These are phyloP conservation scores for Patiria pectinifera DNA, from an alignment of 53 echinoderm and acorn worm species.

Conservation along the genomic window DNA sequence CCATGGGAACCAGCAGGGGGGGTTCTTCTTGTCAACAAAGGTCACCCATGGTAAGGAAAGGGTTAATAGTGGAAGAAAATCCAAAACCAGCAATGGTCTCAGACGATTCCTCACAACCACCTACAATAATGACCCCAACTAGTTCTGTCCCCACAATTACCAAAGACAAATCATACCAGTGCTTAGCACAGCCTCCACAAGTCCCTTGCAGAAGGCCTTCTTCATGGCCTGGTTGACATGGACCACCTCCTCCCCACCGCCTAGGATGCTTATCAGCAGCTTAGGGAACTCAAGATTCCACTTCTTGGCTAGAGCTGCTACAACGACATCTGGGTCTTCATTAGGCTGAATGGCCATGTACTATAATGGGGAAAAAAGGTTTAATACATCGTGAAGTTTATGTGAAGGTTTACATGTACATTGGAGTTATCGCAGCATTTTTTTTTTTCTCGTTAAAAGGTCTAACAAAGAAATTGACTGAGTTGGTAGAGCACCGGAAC, in stretches of 20 bases:
- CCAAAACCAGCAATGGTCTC: too few relatives aligned
- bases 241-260: constrained; percentile 46
- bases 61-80: too few relatives aligned
- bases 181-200: constrained; percentile 54
- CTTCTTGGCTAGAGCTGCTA: constrained; percentile 35
- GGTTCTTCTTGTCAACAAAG: too few relatives aligned
- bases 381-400: too few relatives aligned
- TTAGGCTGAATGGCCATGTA: constrained; percentile 44
- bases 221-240: not conserved
- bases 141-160: too few relatives aligned
- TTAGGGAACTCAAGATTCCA: constrained; percentile 71
- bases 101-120: too few relatives aligned
- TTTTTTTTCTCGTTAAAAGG: too few relatives aligned
- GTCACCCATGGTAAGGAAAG: too few relatives aligned
- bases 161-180: constrained; percentile 17
- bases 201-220: constrained; percentile 43
- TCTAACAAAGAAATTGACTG: too few relatives aligned
- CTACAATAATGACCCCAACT: too few relatives aligned
- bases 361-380: not conserved
- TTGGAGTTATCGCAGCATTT: not conserved
- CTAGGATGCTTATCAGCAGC: constrained; percentile 68
- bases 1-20: too few relatives aligned
- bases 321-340: constrained; percentile 28
- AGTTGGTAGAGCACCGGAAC: too few relatives aligned
- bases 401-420: not conserved